Evolutionary conservation across 53 echinoderm and acorn worm genomes (phyloP), one percentile per base, ranked within the genome.

Genomic region (Echinarachnius parma): DNA sequence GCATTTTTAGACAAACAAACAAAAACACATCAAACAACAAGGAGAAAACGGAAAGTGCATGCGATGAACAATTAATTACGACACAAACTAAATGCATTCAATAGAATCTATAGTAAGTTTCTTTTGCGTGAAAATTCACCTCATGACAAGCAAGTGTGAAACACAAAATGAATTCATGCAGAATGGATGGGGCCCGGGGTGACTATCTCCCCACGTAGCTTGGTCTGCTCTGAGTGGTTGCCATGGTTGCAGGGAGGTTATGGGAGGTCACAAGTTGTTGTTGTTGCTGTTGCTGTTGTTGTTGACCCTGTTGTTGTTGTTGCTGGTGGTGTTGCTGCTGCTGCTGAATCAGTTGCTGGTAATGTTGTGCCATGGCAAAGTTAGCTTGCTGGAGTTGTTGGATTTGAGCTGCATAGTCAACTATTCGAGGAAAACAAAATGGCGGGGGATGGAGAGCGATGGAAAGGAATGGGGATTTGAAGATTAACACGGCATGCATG

Each of bases 121-220:
- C n/a, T n/a, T n/a, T n/a, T n/a, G n/a, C n/a, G n/a, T n/a, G n/a
- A 34, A 68, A 68, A 68, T 68, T 68, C 68, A 68, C 68, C 68
- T 68, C 53, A 68, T 33, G 28, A 65, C 34, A 32, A 50, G 52
- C 49, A 1, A 50, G 31, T 50, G 68, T 68, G 52, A 68, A 52
- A 68, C 68, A 68, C 50, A 68, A 34, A 49, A 68, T 68, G 68
- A 52, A 21, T 21, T 50, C 68, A 68, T 68, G 68, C 68, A 68
- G 30, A 21, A 9, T 65, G 65, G 0, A 46, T 45, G 0, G 65
- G 46, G n/a, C 13, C 7, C 4, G 10, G 4, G 10, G 13, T 15
- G 9, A 4, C 19, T 49, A 49, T 15, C 50, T 49, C 50, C 50
- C 50, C 14, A 68, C 53, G 21, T 50, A 22, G 34, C 52, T 68